Conservation (phyloP, 2,113 vertebrate genomes). For the Cyanocitta stelleri region DNA sequence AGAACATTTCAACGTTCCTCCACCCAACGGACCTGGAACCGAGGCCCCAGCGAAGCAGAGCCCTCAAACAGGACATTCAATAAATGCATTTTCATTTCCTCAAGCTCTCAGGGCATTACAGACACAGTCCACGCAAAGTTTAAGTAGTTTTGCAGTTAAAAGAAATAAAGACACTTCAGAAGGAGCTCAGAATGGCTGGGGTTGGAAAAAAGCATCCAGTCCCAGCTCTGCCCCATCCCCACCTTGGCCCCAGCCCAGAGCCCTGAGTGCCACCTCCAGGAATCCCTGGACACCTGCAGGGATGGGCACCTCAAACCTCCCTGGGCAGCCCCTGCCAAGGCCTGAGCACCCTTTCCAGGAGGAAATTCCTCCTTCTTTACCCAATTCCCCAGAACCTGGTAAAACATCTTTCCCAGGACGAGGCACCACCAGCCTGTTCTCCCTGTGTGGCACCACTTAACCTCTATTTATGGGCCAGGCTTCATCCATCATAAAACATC, state of each 20-base stretch:
- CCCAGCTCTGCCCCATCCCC: rapidly evolving
- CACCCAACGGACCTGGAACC: rapidly evolving
- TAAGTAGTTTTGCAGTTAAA: not conserved
- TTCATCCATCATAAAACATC: not conserved
- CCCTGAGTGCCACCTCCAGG: not conserved
- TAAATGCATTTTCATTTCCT: not conserved
- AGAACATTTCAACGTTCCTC: rapidly evolving
- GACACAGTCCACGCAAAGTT: not conserved
- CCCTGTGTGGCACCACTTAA: not conserved
- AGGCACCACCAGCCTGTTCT: not conserved
- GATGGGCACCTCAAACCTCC: not conserved
- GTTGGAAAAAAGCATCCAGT: rapidly evolving
- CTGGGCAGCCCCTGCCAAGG: not conserved
- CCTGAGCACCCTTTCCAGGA: rapidly evolving
- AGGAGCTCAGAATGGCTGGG: not conserved
- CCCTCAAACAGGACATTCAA: not conserved
- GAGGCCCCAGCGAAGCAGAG: rapidly evolving
- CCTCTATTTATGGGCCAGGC: too few species aligned
- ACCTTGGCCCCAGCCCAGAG: not conserved
- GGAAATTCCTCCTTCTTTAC: not conserved
- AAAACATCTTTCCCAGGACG: not conserved
- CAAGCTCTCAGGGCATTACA: rapidly evolving
- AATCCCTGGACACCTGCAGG: not conserved
- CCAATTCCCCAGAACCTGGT: rapidly evolving
- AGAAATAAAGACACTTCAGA: not conserved